Evolutionary conservation across 2,797 vertebrate species (phyloP).

Genomic region (Pagetopsis macropterus): DNA sequence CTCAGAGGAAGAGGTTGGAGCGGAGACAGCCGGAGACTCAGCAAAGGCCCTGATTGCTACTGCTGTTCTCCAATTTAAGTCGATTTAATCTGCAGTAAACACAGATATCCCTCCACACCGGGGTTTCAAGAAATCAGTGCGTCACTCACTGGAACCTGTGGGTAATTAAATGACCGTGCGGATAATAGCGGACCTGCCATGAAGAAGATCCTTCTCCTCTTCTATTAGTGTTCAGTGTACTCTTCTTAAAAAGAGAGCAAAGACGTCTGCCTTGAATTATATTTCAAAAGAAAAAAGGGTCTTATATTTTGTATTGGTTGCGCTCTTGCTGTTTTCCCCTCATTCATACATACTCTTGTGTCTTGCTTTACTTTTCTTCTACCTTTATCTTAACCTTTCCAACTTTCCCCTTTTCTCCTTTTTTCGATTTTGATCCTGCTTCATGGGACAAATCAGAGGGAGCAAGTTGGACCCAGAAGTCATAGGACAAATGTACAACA

Average conservation of each 20-base stretch:
- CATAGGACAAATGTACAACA: slow-evolving; percentile 94
- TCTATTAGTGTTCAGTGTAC: slow-evolving; percentile 10
- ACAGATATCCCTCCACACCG: slow-evolving; percentile 28
- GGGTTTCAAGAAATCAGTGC: slow-evolving; percentile 55
- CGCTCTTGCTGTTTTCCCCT: neutral
- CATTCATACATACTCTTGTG: slow-evolving; percentile 15
- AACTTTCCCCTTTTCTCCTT: slow-evolving; percentile 20
- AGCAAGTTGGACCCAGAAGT: slow-evolving; percentile 91
- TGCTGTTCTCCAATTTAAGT: slow-evolving; percentile 34
- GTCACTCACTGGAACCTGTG: slow-evolving; percentile 62
- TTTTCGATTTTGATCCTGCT: slow-evolving; percentile 50
- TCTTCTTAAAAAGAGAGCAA: slow-evolving; percentile 12
- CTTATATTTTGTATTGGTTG: slow-evolving; percentile 4
- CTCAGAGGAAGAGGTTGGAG: slow-evolving; percentile 27
- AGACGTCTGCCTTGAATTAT: slow-evolving; percentile 5
- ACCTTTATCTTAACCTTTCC: slow-evolving; percentile 23
- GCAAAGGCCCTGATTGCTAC: slow-evolving; percentile 34
- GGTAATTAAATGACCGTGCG: slow-evolving; percentile 69
- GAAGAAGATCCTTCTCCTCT: slow-evolving; percentile 33
- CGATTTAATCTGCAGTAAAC: slow-evolving; percentile 54
- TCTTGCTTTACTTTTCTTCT: slow-evolving; percentile 14
- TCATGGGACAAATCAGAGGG: slow-evolving; percentile 81
- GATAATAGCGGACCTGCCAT: slow-evolving; percentile 57
- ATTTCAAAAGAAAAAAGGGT: neutral
- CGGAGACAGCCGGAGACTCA: slow-evolving; percentile 20